Percentiles rank a stretch among this genome's conserved stretches.
phyloP scores from a whole-genome alignment of 2,888 invertebrate species.

The Sceliomorpha sp. region DNA sequence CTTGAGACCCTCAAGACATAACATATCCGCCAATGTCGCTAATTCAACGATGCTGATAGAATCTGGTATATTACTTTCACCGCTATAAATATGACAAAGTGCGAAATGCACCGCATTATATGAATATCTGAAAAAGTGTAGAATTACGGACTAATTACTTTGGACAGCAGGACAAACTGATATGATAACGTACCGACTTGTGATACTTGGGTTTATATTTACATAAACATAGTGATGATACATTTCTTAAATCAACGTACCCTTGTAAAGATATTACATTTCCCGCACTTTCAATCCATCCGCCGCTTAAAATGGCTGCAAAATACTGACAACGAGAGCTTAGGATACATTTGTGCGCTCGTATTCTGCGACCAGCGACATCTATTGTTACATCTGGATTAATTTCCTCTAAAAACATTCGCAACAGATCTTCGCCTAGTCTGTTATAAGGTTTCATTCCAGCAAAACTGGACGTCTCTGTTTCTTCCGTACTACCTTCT shows the following conservation, averaged over 20 bases:
- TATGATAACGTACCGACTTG: too few relatives aligned
- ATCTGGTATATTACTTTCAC: conserved; percentile 93
- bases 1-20: conserved; percentile 94
- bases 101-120: conserved; percentile 94
- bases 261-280: conserved; percentile 93
- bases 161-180: too few relatives aligned
- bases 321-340: conserved; percentile 96
- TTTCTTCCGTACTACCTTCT: conserved; percentile 80
- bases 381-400: conserved; percentile 93
- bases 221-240: too few relatives aligned
- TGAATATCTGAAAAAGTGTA: conserved; percentile 84
- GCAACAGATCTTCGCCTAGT: conserved; percentile 91
- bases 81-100: conserved; percentile 96
- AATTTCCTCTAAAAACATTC: conserved; percentile 95
- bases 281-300: conserved; percentile 89
- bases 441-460: conserved; percentile 79
- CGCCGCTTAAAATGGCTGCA: conserved; percentile 93
- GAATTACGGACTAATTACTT: conserved; percentile 6
- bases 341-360: conserved; percentile 95
- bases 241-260: conserved; percentile 76
- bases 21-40: conserved; percentile 93
- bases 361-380: conserved; percentile 90
- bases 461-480: conserved; percentile 80
- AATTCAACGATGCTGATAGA: conserved; percentile 92
- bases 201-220: too few relatives aligned